Evolutionary conservation across 2,888 invertebrate genomes (phyloP), one percentile per base, ranked within the genome.

Genomic region (Diaphora mendica): DNA sequence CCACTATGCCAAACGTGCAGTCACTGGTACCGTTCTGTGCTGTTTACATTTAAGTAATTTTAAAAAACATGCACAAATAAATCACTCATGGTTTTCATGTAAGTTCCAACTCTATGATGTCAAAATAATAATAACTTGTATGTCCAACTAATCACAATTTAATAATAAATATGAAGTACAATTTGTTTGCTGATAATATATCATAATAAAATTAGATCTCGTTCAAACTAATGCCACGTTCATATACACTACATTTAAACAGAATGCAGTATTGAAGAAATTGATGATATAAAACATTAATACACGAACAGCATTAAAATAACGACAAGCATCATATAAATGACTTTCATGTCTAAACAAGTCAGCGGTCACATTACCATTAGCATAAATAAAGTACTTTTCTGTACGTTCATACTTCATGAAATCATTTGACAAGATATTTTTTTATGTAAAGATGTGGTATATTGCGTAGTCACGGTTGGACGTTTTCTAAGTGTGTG

Each of bases 291-390:
- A 78, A 82, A 82, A 73, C 84, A 87, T 86, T 84, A 85, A 71
- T 87, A 87, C 85, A 83, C 81, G 82, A 85, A 80, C 77, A 75
- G 71, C 83, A 88, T 90, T 86, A 88, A 86, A 88, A 87, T 90
- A 89, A 91, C 87, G 87, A 88, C 85, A 85, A 80, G 84, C 86
- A 87, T 90, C 87, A 87, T 86, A 88, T 85, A 89, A 91, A 91
- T 88, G 86, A 87, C 87, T 85, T 87, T 90, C 88, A 85, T 89
- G 90, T 86, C 85, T 83, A 84, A 86, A 85, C 85, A 87, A 88
- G 87, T 87, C 89, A 85, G 82, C 79, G 83, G 80, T 86, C 79
- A 85, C 86, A 88, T 90, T 87, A 88, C 85, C 88, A 88, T 90
- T 87, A 85, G 82, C 88, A 87, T 89, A 87, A 87, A 87, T 87